phyloP scores from a whole-genome alignment of 2,113 vertebrate genomes.

The Lophura nycthemera region DNA sequence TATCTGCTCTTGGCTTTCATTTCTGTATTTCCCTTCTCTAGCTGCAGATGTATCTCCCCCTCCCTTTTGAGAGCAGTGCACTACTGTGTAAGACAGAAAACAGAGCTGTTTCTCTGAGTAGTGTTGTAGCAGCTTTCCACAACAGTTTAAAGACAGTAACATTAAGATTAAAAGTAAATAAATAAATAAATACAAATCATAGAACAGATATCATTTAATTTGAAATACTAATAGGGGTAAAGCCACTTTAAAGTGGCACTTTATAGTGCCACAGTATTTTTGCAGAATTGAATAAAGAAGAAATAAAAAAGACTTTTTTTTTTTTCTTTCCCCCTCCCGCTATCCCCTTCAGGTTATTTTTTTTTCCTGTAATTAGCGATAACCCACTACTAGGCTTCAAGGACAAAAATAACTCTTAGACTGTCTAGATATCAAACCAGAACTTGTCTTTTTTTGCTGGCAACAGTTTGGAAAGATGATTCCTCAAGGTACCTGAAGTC shows the following conservation, averaged over 20 bases:
- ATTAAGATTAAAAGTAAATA: not conserved
- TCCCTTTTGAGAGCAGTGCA: not conserved
- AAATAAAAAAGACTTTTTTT: not conserved
- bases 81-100: not conserved
- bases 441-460: constrained; percentile 74
- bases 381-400: constrained; percentile 73
- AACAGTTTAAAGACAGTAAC: not conserved
- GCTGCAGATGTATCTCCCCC: not conserved
- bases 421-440: constrained; percentile 49
- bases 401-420: constrained; percentile 76
- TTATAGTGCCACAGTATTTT: constrained; percentile 18
- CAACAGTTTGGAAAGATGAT: constrained; percentile 64
- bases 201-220: not conserved
- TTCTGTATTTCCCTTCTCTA: not conserved
- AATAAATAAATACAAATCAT: not conserved
- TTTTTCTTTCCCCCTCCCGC: not conserved
- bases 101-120: not conserved
- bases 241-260: not conserved
- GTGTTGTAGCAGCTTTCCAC: not conserved
- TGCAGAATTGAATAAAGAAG: not conserved
- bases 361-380: constrained; percentile 68
- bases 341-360: not conserved
- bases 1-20: not conserved
- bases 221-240: constrained; percentile 37
- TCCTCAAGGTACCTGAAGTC: constrained; percentile 27